phyloP scores from a whole-genome alignment of 2,797 vertebrate genomes.

The Odontamblyopus rebecca region DNA sequence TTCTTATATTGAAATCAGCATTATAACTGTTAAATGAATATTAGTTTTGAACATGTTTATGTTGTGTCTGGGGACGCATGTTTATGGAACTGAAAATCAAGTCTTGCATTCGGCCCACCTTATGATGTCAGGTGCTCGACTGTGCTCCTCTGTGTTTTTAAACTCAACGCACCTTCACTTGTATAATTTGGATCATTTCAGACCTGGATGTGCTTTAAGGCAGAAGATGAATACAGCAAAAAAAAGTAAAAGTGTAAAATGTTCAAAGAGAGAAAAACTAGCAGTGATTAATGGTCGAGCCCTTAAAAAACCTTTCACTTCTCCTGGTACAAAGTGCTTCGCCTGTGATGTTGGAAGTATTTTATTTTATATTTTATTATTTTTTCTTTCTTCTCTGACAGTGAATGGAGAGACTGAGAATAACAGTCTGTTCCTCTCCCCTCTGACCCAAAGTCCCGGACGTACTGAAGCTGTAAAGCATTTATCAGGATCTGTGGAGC shows the following conservation, averaged over 20 bases:
- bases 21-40: no score
- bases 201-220: no score
- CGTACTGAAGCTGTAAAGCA: constrained; percentile 7
- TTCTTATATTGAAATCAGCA: no score
- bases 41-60: no score
- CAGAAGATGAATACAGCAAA: background rate
- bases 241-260: background rate
- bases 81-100: no score
- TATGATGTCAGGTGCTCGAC: no score
- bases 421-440: constrained; percentile 5
- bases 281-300: background rate
- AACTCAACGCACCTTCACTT: no score
- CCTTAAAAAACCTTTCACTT: background rate
- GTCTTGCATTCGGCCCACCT: no score
- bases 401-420: constrained; percentile 4
- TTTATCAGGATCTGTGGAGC: constrained; percentile 6
- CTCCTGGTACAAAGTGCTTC: background rate
- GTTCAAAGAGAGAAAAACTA: background rate
- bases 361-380: no score
- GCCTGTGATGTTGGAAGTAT: background rate
- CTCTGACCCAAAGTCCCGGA: background rate
- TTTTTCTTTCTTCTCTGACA: background rate
- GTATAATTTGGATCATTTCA: no score
- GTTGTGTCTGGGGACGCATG: no score
- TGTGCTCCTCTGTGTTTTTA: no score